Evolutionary conservation across 2,888 invertebrate species (phyloP).

Genomic region (Serripes groenlandicus): DNA sequence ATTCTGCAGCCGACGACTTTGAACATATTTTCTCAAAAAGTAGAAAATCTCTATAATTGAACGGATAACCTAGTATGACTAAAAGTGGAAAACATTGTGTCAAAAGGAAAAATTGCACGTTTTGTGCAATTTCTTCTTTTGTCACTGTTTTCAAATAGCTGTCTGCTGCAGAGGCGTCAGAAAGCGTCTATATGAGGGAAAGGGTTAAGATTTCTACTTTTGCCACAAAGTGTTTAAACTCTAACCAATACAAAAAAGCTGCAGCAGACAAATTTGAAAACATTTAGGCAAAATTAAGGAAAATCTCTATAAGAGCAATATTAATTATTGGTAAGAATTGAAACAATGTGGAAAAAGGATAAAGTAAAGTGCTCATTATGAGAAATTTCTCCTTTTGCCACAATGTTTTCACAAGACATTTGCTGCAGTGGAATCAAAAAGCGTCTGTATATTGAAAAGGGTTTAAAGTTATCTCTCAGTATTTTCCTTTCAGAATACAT

Average conservation of each 20-base stretch:
- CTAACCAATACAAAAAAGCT: background rate
- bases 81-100: too few relatives aligned
- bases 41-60: too few relatives aligned
- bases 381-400: background rate
- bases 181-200: background rate
- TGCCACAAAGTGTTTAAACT: background rate
- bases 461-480: too few relatives aligned
- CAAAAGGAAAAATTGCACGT: too few relatives aligned
- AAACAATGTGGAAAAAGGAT: background rate
- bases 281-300: background rate
- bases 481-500: slow-evolving; percentile 84
- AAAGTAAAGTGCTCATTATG: background rate
- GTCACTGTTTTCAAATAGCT: background rate
- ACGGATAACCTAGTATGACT: too few relatives aligned
- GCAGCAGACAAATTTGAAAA: background rate
- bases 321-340: too few relatives aligned
- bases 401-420: background rate
- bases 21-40: too few relatives aligned
- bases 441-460: too few relatives aligned
- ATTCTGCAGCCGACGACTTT: too few relatives aligned
- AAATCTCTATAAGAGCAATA: too few relatives aligned
- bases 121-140: background rate
- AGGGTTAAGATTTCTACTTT: background rate
- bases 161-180: too few relatives aligned
- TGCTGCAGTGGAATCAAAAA: too few relatives aligned